Base-by-base conservation (phyloP, 2,113 vertebrate species). In the Machaerirhynchus nigripectus region DNA sequence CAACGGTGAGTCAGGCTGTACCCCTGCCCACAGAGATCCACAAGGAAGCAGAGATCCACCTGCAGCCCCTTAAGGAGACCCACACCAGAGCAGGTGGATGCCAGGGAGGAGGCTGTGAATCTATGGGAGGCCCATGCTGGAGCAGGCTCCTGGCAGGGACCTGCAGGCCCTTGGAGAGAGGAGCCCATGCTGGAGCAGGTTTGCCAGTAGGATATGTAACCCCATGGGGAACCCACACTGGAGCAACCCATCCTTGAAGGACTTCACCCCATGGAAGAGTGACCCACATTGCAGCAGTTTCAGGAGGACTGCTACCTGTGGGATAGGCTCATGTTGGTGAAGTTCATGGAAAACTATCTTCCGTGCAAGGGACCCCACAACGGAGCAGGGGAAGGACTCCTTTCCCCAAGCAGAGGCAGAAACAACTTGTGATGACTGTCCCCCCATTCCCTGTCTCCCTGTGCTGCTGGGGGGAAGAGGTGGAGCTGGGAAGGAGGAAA, bases 11-110 rank as follows among this genome's bases (percentile, higher is more conserved):
- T 13, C 37, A 57, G 40, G 35, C 16, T 50, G 30, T 26, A 1
- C 10, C 10, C 10, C 13, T 35, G 31, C 20, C 30, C 35, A n/a
- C 0, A 0, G 30, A 30, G 10, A 35, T 21, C 31, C 44, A 50
- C 6, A 17, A n/a, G 19, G 24, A 49, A n/a, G 12, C 20, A 12
- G n/a, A n/a, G 15, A 44, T 64, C 39, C 28, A 31, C 61, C 44
- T 35, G 44, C 31, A 67, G 44, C 7, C 26, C 16, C 20, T 35
- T 37, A 57, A 59, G 31, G 30, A 67, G 20, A 42, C 24, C 37
- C 30, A 6, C 12, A 8, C 21, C 24, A 24, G 52, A 35, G 42
- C 8, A 35, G 8, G 24, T 16, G 52, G 35, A 21, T 42, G 12
- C 2, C 16, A 4, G 16, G 35, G 11, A 42, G 26, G 13, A 67